Evolutionary conservation across 1,140 invertebrate genomes (phyloP).

Genomic region (Lepidurus couesii): DNA sequence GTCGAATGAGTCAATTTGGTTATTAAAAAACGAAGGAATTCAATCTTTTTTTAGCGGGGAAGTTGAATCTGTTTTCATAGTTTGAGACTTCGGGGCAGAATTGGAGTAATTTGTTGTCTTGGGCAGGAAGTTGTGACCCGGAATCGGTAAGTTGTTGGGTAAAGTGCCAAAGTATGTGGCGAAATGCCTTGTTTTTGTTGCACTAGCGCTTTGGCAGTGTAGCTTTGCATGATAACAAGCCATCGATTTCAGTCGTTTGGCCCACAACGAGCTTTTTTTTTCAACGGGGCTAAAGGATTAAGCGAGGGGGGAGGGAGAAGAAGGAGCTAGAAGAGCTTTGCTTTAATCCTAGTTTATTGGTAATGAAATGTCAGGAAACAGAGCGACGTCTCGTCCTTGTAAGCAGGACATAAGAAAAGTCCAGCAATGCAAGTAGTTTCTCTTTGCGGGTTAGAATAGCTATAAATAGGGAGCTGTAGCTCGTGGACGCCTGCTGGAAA

Average conservation of each 20-base stretch:
- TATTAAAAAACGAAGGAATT: no score
- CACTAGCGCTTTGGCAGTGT: neutral
- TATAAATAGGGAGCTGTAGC: slow-evolving; percentile 19
- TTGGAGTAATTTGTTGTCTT: neutral
- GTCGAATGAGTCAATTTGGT: no score
- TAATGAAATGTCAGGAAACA: slow-evolving; percentile 3
- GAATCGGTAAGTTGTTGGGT: slow-evolving; percentile 15
- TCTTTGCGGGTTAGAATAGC: neutral
- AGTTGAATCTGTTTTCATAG: neutral
- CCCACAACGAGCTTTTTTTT: neutral
- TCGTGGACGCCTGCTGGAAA: slow-evolving; percentile 7
- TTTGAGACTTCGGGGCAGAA: neutral
- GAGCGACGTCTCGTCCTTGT: neutral
- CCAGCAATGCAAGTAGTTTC: neutral
- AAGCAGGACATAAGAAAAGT: neutral
- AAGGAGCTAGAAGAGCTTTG: neutral
- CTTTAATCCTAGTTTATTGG: neutral
- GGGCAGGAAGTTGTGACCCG: neutral
- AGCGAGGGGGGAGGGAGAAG: neutral
- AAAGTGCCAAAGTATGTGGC: slow-evolving; percentile 13
- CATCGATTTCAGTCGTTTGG: slow-evolving; percentile 4
- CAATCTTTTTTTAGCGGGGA: no score
- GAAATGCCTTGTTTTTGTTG: slow-evolving; percentile 11
- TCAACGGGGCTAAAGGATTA: neutral
- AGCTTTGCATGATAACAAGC: slow-evolving; percentile 6